Evolutionary conservation across 1,140 invertebrate species (phyloP).

Genomic region (Diachasma alloeum): DNA sequence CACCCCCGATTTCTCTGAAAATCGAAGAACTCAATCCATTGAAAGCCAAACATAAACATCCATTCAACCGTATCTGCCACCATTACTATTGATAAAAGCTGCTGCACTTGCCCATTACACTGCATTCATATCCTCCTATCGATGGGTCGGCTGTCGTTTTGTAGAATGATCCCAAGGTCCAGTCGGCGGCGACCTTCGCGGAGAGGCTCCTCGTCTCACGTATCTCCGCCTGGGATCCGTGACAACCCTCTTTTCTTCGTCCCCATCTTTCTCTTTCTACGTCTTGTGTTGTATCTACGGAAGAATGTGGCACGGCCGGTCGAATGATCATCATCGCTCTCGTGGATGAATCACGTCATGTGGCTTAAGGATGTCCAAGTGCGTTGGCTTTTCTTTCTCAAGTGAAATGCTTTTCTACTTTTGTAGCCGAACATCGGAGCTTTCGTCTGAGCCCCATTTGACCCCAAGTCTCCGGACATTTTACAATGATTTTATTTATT

Average conservation of each 20-base stretch:
- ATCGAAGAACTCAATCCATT: not conserved
- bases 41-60: not conserved
- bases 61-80: not conserved
- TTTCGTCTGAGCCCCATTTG: no score
- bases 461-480: no score
- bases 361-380: no score
- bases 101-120: not conserved
- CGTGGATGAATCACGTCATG: no score
- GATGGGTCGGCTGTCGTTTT: not conserved
- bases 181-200: slow-evolving; percentile 1
- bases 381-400: no score
- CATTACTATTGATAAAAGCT: not conserved
- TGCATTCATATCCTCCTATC: not conserved
- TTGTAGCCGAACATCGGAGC: no score
- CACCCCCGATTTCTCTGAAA: not conserved
- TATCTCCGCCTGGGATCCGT: not conserved
- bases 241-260: not conserved
- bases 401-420: no score
- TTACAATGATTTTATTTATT: no score
- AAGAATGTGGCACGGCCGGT: slow-evolving; percentile 6
- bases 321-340: slow-evolving; percentile 11
- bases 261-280: not conserved
- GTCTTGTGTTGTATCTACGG: not conserved
- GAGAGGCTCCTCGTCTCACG: not conserved
- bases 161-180: slow-evolving; percentile 11